Evolutionary conservation across 1,140 invertebrate genomes (phyloP), one percentile per base, ranked within the genome.

Genomic region (Augochlora pura): DNA sequence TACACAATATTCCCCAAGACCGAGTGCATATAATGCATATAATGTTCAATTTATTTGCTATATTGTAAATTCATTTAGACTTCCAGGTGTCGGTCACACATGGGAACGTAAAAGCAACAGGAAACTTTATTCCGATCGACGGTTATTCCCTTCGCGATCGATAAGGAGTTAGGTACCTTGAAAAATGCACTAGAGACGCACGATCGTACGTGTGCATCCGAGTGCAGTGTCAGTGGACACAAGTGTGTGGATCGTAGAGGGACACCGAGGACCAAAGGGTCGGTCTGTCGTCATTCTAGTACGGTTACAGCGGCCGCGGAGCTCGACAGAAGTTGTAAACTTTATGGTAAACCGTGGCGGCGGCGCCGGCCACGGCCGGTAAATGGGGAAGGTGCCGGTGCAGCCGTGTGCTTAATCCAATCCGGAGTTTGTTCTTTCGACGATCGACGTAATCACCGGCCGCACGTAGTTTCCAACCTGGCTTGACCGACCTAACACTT

Each of bases 361-460:
- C 87, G 87, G 75, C 77, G 77, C 57, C 81, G 84, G 84, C 85
- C 85, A 84, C 87, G 83, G 80, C 78, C 87, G 74, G 87, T 89
- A 90, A 90, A 90, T 90, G 89, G 83, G 84, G 82, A 88, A 83
- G 83, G 83, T 81, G 82, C 75, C 81, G 81, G 85, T 80, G 85
- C 84, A 82, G 65, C 72, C 74, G 81, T 81, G 86, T 87, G 87
- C 88, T 91, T 91, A 91, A 91, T 91, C 88, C 89, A 90, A 91
- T 91, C 86, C 84, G 46, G 86, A 91, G 90, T 91, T 91, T 88
- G 89, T 91, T 91, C 89, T 91, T 90, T 91, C 86, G 86, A 85
- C 89, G 88, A 91, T 90, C 87, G 89, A 91, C 86, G 90, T 91
- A 91, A 91, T 91, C 87, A 90, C 89, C 86, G 83, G 86, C 84